A percentile compares a stretch with the other conserved stretches of the same genome.
phyloP scores from a whole-genome alignment of 2,113 vertebrate species.

The Sinocyclocheilus maitianheensis region DNA sequence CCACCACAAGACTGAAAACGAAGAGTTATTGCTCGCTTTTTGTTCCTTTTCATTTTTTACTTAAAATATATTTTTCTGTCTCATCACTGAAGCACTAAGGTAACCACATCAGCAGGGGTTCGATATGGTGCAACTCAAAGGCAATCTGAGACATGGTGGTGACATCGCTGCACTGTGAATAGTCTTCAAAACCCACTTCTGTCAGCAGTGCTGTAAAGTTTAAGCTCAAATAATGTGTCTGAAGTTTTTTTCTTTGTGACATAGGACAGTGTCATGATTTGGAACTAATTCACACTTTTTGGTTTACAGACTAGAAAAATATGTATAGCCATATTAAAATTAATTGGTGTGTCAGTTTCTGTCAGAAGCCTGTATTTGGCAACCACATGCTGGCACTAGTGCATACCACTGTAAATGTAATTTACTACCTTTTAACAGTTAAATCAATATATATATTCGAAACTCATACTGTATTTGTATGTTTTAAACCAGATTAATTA shows the following conservation, averaged over 20 bases:
- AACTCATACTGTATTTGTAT: not conserved
- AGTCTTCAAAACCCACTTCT: constrained; percentile 48
- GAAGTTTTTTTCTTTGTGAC: not conserved
- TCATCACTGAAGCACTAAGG: constrained; percentile 46
- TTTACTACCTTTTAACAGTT: not conserved
- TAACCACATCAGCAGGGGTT: constrained; percentile 61
- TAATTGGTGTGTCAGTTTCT: not conserved
- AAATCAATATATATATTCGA: not conserved
- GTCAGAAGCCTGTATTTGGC: not conserved
- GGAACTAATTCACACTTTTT: not conserved
- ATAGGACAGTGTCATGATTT: not conserved
- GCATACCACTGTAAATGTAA: not conserved
- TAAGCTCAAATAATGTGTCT: constrained; percentile 35
- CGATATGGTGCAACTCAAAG: constrained; percentile 66
- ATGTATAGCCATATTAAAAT: not conserved
- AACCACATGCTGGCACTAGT: not conserved
- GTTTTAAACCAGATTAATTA: not conserved
- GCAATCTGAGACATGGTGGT: constrained; percentile 57
- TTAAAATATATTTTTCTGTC: constrained; percentile 41
- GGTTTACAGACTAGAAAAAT: not conserved
- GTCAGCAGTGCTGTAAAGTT: constrained; percentile 30
- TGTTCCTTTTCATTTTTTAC: constrained; percentile 33
- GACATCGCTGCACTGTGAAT: constrained; percentile 28
- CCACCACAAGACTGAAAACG: constrained; percentile 61
- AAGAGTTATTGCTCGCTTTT: constrained; percentile 49